A percentile compares a stretch with the other conserved stretches of the same genome.
These are phyloP conservation scores for Emydura subglobosa DNA, from an alignment of 2,113 vertebrate genomes.

Conservation along the genomic window DNA sequence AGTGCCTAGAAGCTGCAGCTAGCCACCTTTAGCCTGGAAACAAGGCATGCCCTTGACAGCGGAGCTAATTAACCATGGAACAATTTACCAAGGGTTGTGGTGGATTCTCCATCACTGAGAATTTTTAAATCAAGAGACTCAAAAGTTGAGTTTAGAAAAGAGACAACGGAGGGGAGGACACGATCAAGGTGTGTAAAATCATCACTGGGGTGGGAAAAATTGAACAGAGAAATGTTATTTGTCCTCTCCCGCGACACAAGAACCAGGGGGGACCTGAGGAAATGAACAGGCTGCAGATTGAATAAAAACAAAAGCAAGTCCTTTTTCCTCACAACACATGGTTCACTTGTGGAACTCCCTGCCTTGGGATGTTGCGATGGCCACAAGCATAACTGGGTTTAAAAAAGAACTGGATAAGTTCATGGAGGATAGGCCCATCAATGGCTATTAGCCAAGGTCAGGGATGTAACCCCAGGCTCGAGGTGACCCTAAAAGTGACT, in stretches of 20 bases:
- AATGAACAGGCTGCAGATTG: not conserved
- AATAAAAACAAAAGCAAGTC: not conserved
- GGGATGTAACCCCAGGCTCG: not conserved
- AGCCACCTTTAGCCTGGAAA: not conserved
- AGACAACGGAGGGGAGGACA: too few species aligned
- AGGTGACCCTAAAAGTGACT: too few species aligned
- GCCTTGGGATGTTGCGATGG: not conserved
- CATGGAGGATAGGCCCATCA: too few species aligned
- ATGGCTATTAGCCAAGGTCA: not conserved
- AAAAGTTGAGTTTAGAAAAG: too few species aligned
- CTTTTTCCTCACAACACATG: not conserved
- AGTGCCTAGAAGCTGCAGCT: not conserved
- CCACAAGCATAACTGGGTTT: too few species aligned
- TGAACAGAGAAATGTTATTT: not conserved
- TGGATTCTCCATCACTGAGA: too few species aligned
- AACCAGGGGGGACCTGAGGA: not conserved
- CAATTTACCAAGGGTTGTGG: too few species aligned
- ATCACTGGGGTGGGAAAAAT: not conserved
- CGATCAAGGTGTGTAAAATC: too few species aligned
- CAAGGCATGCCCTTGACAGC: not conserved
- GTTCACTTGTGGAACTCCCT: not conserved
- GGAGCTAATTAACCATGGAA: too few species aligned
- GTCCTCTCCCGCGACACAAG: not conserved
- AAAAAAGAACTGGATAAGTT: too few species aligned
- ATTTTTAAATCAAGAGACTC: too few species aligned